Evolutionary conservation across 1,140 invertebrate species (phyloP).

Genomic region (Brachionus calyciflorus): DNA sequence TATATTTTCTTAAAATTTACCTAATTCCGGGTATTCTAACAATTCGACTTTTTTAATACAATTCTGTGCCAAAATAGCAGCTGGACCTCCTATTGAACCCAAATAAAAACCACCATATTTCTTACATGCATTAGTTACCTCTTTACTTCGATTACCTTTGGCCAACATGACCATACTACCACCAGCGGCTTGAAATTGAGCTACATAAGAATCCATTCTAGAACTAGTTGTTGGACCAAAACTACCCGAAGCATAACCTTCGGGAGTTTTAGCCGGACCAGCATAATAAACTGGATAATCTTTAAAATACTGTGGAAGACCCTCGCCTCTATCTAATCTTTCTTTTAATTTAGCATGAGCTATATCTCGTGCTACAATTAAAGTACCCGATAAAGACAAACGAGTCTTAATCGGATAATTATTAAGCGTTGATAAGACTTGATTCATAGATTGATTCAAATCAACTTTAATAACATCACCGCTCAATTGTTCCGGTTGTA

Average conservation of each 20-base stretch:
- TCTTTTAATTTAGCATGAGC: slow-evolving; percentile 61
- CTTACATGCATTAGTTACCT: slow-evolving; percentile 60
- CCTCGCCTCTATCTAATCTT: slow-evolving; percentile 55
- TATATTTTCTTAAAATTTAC: slow-evolving; percentile 49
- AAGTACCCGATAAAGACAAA: slow-evolving; percentile 57
- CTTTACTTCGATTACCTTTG: slow-evolving; percentile 60
- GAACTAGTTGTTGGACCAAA: slow-evolving; percentile 62
- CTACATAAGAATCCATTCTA: slow-evolving; percentile 62
- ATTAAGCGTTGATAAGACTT: slow-evolving; percentile 53
- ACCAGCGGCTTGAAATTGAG: slow-evolving; percentile 58
- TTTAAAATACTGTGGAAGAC: slow-evolving; percentile 59
- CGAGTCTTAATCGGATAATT: slow-evolving; percentile 58
- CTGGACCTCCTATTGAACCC: slow-evolving; percentile 61
- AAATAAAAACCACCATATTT: slow-evolving; percentile 61
- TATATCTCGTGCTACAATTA: slow-evolving; percentile 60
- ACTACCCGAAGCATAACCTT: slow-evolving; percentile 60
- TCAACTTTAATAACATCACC: slow-evolving; percentile 58
- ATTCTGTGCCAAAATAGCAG: slow-evolving; percentile 61
- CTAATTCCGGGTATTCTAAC: slow-evolving; percentile 60
- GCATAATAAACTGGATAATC: slow-evolving; percentile 62
- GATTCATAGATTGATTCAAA: slow-evolving; percentile 57
- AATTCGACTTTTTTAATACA: slow-evolving; percentile 62
- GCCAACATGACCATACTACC: slow-evolving; percentile 62
- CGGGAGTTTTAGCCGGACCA: slow-evolving; percentile 60
- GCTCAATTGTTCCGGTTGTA: slow-evolving; percentile 54